Evolutionary conservation across 92 coral and sea anemone genomes (phyloP), one percentile per base, ranked within the genome.

Genomic region (Parazoanthus darwini): DNA sequence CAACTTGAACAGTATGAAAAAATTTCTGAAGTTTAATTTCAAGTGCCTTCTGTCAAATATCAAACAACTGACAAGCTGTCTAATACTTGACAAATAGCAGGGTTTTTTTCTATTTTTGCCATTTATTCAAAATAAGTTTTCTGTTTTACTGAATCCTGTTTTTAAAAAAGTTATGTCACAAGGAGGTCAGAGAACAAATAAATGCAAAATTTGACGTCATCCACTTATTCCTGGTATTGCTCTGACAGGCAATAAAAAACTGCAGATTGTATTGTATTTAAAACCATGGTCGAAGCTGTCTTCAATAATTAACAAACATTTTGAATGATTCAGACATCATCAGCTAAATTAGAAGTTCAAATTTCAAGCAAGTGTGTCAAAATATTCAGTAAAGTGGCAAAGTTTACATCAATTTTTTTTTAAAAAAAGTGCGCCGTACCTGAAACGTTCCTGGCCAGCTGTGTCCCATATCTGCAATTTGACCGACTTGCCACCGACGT

Each of bases 401-500:
- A 63, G 25, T 63, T 39, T 6, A 76, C 22, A n/a, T 39, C 39
- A 22, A 39, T 20, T 23, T 42, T 23, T 29, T 29, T 29, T 29
- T 29, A 29, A 18, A 42, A 15, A 67, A 84, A 79, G 22, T 13
- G 66, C 6, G 29, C 22, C 78, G 5, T 37, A 96, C 99, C 99
- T 95, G 90, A 97, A 97, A 16, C 99, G 93, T 79, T 97, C 99
- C 68, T 97, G 99, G 0, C 99, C 99, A 11, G 99, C 99, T 14
- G 99, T 97, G 68, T 97, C 99, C 99, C 99, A 97, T 72, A 97
- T 97, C 89, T 97, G 99, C 73, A 97, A 86, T 73, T 97, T 97
- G 16, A 97, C 99, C 14, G 99, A 92, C 91, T 97, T 97, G 59
- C 99, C 99, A 48, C 95, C 99, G 25, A 97, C 99, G 89, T 97